Percentiles rank a stretch among this genome's conserved stretches.
Conservation (phyloP, 92 coral and sea anemone species). For the Bergia sp. region DNA sequence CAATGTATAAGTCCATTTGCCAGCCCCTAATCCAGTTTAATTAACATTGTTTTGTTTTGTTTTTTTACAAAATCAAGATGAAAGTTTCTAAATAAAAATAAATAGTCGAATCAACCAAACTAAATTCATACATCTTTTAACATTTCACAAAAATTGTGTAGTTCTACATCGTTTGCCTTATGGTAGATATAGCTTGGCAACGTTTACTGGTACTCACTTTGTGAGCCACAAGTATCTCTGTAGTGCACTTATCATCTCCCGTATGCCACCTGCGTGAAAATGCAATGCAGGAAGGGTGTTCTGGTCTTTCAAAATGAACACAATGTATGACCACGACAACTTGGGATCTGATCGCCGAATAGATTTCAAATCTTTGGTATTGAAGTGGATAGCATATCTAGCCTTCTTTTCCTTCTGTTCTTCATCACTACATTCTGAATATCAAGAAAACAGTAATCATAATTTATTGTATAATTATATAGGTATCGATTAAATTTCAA, state of each 20-base stretch:
- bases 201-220: slow-evolving; percentile 48
- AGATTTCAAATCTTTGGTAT: slow-evolving; percentile 83
- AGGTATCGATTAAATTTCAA: too few relatives aligned
- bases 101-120: not conserved
- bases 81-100: too few relatives aligned
- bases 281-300: slow-evolving; percentile 96
- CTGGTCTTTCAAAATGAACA: slow-evolving; percentile 90
- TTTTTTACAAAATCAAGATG: too few relatives aligned
- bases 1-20: too few relatives aligned
- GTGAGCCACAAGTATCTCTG: slow-evolving; percentile 95
- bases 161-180: not conserved
- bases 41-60: too few relatives aligned
- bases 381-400: slow-evolving; percentile 84
- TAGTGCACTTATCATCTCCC: slow-evolving; percentile 78
- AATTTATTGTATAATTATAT: not conserved
- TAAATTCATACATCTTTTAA: not conserved
- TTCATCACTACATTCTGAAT: slow-evolving; percentile 50
- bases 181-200: not conserved
- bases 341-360: slow-evolving; percentile 95
- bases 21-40: too few relatives aligned
- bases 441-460: not conserved
- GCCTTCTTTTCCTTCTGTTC: slow-evolving; percentile 50
- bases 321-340: slow-evolving; percentile 95
- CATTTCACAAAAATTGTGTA: too few relatives aligned
- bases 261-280: slow-evolving; percentile 95